Evolutionary conservation across 2,888 invertebrate genomes (phyloP).

Genomic region (Hydrotaea diabolus): DNA sequence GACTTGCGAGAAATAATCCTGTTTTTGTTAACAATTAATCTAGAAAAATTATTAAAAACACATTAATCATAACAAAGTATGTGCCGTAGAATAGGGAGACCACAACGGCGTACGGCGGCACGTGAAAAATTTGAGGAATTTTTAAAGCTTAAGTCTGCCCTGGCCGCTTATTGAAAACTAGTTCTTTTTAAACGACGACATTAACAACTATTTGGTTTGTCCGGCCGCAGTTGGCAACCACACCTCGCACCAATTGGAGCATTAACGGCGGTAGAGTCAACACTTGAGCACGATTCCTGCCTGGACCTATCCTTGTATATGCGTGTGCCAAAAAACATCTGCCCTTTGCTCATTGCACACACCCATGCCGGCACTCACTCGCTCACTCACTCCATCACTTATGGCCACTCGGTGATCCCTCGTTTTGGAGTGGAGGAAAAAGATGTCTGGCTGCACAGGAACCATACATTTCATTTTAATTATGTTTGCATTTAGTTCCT

Average conservation of each 20-base stretch:
- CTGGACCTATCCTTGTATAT: slow-evolving; percentile 31
- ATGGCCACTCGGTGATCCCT: neutral
- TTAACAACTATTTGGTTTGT: slow-evolving; percentile 21
- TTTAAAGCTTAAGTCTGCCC: slow-evolving; percentile 14
- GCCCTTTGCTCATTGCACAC: slow-evolving; percentile 30
- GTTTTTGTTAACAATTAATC: slow-evolving; percentile 47
- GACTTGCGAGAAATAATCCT: slow-evolving; percentile 25
- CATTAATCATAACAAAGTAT: slow-evolving; percentile 42
- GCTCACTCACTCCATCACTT: too few relatives aligned
- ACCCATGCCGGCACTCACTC: neutral
- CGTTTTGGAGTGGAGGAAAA: slow-evolving; percentile 24
- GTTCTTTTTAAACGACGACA: slow-evolving; percentile 21
- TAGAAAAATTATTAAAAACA: slow-evolving; percentile 43
- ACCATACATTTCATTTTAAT: slow-evolving; percentile 51
- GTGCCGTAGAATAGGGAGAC: neutral
- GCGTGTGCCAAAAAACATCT: slow-evolving; percentile 52
- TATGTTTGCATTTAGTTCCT: slow-evolving; percentile 63
- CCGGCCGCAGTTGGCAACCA: neutral
- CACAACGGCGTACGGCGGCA: neutral
- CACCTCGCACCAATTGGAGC: slow-evolving; percentile 35
- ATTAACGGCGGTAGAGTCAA: slow-evolving; percentile 5
- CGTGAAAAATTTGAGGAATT: slow-evolving; percentile 30
- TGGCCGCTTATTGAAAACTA: neutral
- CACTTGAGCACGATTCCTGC: slow-evolving; percentile 3
- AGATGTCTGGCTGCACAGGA: slow-evolving; percentile 46